Evolutionary conservation across 1,140 invertebrate genomes (phyloP).

Genomic region (Heliothis subflexa): DNA sequence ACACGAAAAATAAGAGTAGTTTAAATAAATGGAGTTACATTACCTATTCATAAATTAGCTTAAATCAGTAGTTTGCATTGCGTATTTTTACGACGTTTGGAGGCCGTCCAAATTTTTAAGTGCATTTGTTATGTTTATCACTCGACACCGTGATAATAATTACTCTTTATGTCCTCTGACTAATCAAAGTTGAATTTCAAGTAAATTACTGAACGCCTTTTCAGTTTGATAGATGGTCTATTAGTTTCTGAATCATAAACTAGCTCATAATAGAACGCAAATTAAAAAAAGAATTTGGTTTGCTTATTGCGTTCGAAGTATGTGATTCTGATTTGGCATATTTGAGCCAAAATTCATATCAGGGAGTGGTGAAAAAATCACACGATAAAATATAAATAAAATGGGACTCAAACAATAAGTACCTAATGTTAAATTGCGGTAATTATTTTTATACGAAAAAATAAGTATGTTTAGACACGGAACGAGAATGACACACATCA

Average conservation of each 20-base stretch:
- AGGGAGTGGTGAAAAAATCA: too few species aligned
- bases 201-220: neutral
- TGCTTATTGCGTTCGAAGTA: too few species aligned
- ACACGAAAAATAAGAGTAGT: neutral
- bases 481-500: too few species aligned
- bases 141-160: conserved; percentile 2
- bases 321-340: too few species aligned
- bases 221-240: neutral
- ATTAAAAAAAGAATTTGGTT: neutral
- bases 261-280: neutral
- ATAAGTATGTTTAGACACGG: too few species aligned
- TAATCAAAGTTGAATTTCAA: neutral
- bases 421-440: too few species aligned
- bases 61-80: neutral
- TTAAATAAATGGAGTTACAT: conserved; percentile 1
- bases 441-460: too few species aligned
- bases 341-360: too few species aligned
- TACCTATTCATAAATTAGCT: conserved; percentile 18
- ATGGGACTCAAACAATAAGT: too few species aligned
- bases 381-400: too few species aligned
- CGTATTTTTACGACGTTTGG: neutral
- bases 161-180: neutral
- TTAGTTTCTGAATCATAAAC: too few species aligned
- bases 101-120: conserved; percentile 24
- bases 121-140: conserved; percentile 27